Evolutionary conservation across 53 echinoderm and acorn worm species (phyloP).

Genomic region (Antedon mediterranea): DNA sequence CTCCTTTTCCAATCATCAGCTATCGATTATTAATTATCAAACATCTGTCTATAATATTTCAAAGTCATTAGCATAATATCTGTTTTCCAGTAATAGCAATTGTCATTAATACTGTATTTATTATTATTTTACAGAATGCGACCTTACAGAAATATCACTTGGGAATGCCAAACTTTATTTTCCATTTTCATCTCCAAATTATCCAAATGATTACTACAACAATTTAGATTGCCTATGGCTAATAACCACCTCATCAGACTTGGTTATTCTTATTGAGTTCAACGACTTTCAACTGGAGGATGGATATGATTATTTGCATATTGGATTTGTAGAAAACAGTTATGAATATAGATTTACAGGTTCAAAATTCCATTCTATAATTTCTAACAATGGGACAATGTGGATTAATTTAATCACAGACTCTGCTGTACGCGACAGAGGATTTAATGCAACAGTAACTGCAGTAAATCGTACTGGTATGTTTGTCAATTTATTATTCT

Average conservation of each 20-base stretch:
- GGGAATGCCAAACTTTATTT: no score
- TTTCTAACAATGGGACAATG: conserved; percentile 6
- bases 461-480: background rate
- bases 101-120: no score
- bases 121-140: no score
- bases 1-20: no score
- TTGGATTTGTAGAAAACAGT: background rate
- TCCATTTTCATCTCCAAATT: background rate
- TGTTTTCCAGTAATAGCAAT: no score
- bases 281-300: background rate
- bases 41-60: no score
- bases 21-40: no score
- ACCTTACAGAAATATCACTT: no score
- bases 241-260: background rate
- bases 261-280: background rate
- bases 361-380: background rate
- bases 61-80: no score
- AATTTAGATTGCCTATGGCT: background rate
- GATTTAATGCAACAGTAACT: conserved; percentile 19
- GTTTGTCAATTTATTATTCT: no score
- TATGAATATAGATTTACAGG: background rate
- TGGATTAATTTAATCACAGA: conserved; percentile 13
- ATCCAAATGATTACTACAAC: background rate
- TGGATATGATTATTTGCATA: background rate
- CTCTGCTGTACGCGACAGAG: conserved; percentile 17